Evolutionary conservation across 2,888 invertebrate genomes (phyloP), one percentile per base, ranked within the genome.

Genomic region (Bombyx huttoni): DNA sequence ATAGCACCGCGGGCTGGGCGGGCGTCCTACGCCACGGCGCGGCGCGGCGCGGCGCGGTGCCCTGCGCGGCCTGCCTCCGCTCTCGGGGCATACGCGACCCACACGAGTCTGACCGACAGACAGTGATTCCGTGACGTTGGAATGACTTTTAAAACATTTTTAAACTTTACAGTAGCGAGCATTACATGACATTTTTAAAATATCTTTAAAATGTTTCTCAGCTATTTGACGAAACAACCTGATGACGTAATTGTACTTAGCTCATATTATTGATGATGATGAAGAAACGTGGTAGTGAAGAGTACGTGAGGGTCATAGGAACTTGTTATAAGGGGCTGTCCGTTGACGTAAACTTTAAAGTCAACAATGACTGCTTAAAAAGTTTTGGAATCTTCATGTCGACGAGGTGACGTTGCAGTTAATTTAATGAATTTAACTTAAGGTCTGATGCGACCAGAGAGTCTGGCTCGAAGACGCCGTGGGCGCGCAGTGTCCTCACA

Each of bases 1-100:
- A n/a, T n/a, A 61, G 70, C 61, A 61, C 61, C 58, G 63, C 75
- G 75, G 73, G 72, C 76, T 73, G 77, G 83, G 81, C 78, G 69
- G 68, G 55, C 57, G 52, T 57, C 57, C 47, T 78, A 82, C 80
- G 51, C 46, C 35, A 45, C 51, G 45, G 50, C 46, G 64, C 64
- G 64, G 75, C 24, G 64, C 59, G 73, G 68, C 63, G 69, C 67
- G 71, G 70, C 67, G 64, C 65, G 76, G 85, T 86, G 82, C 86
- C 60, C 64, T 72, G 58, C 49, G 47, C 10, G 35, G 10, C n/a
- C 35, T 46, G 13, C 34, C 49, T 34, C 14, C 47, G 52, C 49
- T 34, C 34, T 34, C 46, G 14, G 51, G 46, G 52, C 49, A 52
- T 49, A 49, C 49, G 52, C 24, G 24, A 24, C 24, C 5, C 24